Evolutionary conservation across 2,113 vertebrate species (phyloP).

Genomic region (Ceyx cyanopectus): DNA sequence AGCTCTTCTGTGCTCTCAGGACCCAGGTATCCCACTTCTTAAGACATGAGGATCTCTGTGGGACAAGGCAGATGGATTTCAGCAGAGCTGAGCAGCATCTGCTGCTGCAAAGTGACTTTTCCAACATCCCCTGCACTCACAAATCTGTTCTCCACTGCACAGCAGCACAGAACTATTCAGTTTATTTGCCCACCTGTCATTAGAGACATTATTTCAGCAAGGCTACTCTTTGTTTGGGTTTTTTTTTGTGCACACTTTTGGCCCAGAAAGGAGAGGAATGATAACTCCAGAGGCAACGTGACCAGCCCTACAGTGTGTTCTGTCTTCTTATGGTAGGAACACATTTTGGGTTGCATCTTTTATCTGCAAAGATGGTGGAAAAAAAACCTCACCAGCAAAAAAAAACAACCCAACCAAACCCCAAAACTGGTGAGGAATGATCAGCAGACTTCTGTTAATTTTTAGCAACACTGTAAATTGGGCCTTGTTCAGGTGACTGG

Average conservation of each 20-base stretch:
- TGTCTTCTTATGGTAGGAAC: background rate
- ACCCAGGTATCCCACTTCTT: background rate
- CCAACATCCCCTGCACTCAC: background rate
- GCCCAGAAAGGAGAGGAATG: background rate
- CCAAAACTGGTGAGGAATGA: background rate
- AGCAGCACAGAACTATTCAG: background rate
- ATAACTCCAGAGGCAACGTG: background rate
- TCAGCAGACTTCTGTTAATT: background rate
- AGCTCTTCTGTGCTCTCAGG: background rate
- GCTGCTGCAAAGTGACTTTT: background rate
- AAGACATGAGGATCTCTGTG: background rate
- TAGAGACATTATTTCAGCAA: background rate
- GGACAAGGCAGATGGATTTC: background rate
- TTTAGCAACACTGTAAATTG: conserved; percentile 19
- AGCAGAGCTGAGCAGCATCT: background rate
- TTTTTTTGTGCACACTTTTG: background rate
- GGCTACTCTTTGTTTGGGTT: background rate
- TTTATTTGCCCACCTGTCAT: background rate
- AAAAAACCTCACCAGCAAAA: background rate
- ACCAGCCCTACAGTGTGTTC: background rate
- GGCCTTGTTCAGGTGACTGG: conserved; percentile 25
- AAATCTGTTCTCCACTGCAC: background rate
- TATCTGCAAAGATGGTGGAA: background rate
- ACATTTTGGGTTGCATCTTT: background rate
- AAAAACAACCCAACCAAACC: too few species aligned